Percentiles rank a stretch among this genome's conserved stretches.
These are phyloP conservation scores for Capreolus pygargus DNA, from an alignment of 2,113 vertebrate genomes.

Conservation along the genomic window DNA sequence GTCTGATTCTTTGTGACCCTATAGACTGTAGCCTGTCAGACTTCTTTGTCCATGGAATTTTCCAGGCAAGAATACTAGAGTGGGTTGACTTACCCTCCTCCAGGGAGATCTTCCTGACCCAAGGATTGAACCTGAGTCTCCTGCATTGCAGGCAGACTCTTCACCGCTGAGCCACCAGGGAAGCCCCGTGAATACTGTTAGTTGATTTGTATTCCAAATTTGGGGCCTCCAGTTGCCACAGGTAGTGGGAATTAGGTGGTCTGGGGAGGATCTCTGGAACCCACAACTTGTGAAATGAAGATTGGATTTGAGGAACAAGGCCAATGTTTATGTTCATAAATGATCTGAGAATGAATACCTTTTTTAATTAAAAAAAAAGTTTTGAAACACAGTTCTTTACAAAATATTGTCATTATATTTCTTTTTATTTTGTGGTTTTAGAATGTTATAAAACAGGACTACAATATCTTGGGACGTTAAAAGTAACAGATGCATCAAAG, in stretches of 20 bases:
- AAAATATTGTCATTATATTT: not conserved
- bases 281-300: not conserved
- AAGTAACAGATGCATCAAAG: slow-evolving; percentile 26
- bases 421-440: not conserved
- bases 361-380: not conserved
- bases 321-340: not conserved
- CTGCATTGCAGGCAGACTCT: not conserved
- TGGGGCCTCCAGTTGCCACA: not conserved
- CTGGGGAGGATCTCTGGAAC: not conserved
- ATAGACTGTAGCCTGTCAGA: not conserved
- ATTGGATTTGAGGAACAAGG: not conserved
- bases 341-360: not conserved
- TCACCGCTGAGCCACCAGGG: not conserved
- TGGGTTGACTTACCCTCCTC: not conserved
- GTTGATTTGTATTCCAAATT: not conserved
- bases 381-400: not conserved
- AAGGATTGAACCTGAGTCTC: not conserved
- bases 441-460: not conserved
- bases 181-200: not conserved
- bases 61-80: not conserved
- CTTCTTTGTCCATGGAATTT: not conserved
- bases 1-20: not conserved
- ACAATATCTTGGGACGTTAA: not conserved
- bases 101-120: not conserved
- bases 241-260: not conserved